phyloP scores from a whole-genome alignment of 2,888 invertebrate species.

The Drosophila borborema region DNA sequence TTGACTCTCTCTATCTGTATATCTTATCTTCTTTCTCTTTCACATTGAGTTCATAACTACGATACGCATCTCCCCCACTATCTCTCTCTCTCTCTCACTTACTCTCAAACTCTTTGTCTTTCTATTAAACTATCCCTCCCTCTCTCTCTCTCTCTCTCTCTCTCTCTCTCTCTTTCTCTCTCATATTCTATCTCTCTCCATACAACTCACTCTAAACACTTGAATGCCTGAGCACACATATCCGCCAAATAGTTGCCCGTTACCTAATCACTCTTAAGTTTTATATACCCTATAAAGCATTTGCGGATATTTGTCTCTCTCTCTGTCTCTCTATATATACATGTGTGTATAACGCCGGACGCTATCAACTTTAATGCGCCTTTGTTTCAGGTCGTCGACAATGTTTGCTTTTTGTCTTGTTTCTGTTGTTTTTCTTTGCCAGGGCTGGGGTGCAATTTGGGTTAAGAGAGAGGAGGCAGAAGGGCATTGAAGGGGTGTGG shows the following conservation, averaged over 20 bases:
- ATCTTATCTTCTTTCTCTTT: too few species aligned
- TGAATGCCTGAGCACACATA: neutral
- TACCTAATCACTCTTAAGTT: constrained; percentile 1
- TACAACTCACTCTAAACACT: neutral
- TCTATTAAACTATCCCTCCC: neutral
- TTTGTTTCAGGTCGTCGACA: constrained; percentile 58
- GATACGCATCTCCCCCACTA: neutral
- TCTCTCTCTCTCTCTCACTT: neutral
- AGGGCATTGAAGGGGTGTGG: neutral
- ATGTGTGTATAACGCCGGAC: constrained; percentile 39
- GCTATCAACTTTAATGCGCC: constrained; percentile 76
- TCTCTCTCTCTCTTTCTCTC: neutral
- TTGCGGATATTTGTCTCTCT: constrained; percentile 1
- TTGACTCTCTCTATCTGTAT: too few species aligned
- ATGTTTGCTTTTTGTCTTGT: constrained; percentile 9
- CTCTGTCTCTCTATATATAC: neutral
- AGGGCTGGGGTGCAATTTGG: constrained; percentile 28
- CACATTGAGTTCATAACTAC: too few species aligned
- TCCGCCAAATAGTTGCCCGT: neutral
- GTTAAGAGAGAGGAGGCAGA: neutral
- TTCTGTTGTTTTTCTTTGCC: constrained; percentile 11
- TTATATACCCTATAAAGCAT: constrained; percentile 21
- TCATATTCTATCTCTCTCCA: neutral
- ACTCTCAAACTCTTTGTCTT: too few species aligned
- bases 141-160: neutral